Conservation (phyloP, 2,113 vertebrate species). For the Uria lomvia region DNA sequence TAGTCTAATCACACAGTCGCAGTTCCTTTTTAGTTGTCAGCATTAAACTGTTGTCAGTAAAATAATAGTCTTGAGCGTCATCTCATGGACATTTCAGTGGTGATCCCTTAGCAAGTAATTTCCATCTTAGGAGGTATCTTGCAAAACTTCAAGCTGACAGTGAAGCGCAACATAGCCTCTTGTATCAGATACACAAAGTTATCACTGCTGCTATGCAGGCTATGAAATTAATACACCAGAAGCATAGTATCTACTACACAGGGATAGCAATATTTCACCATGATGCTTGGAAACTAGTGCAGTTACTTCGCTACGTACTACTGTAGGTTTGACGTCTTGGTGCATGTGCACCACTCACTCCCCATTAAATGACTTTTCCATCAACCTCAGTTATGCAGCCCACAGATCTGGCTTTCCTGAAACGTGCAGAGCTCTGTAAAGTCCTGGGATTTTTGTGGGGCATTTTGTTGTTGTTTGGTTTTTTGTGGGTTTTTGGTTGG, state of each 20-base stretch:
- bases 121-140: neutral
- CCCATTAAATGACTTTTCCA: neutral
- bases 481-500: neutral
- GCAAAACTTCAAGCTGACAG: neutral
- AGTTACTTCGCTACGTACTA: neutral
- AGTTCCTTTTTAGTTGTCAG: neutral
- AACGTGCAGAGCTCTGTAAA: neutral
- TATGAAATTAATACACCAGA: neutral
- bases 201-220: neutral
- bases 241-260: neutral
- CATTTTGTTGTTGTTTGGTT: rapidly evolving
- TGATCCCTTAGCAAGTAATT: neutral
- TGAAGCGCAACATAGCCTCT: neutral
- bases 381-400: neutral
- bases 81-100: neutral
- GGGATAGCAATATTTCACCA: neutral
- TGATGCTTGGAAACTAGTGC: neutral
- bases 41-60: neutral
- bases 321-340: neutral
- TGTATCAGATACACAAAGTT: neutral
- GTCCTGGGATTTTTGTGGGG: neutral
- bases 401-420: neutral
- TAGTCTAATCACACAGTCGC: neutral
- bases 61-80: neutral
- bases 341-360: neutral